Percentiles rank a stretch among this genome's conserved stretches.
Conservation (phyloP, 2,113 vertebrate species). For the Pangasianodon hypophthalmus region DNA sequence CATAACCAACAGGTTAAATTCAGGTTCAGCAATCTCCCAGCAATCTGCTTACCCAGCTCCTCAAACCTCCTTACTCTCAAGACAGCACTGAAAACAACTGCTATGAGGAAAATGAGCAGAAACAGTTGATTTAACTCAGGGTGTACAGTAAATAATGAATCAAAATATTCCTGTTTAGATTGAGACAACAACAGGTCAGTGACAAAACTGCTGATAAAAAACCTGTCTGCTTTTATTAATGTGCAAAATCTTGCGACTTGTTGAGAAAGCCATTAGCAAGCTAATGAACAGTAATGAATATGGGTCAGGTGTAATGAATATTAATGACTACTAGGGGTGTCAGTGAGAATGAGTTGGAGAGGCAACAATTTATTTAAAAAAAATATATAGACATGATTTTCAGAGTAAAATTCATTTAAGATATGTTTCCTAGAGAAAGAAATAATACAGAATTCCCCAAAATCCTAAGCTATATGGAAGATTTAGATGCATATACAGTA, state of each 20-base stretch:
- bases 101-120: neutral
- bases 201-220: neutral
- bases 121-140: neutral
- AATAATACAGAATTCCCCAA: neutral
- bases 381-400: neutral
- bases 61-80: neutral
- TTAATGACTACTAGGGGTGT: neutral
- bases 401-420: too few species aligned
- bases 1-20: neutral
- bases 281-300: neutral
- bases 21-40: neutral
- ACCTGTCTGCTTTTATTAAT: neutral
- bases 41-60: neutral
- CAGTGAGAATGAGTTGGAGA: neutral
- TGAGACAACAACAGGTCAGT: neutral
- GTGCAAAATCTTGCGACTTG: neutral
- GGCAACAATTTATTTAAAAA: neutral
- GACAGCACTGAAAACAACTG: neutral
- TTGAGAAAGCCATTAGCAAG: neutral
- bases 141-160: neutral
- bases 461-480: neutral
- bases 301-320: neutral
- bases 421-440: too few species aligned
- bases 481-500: neutral
- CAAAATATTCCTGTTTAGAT: neutral